These are phyloP conservation scores for Anolis carolinensis DNA, from an alignment of 2,113 vertebrate genomes.

Conservation along the genomic window DNA sequence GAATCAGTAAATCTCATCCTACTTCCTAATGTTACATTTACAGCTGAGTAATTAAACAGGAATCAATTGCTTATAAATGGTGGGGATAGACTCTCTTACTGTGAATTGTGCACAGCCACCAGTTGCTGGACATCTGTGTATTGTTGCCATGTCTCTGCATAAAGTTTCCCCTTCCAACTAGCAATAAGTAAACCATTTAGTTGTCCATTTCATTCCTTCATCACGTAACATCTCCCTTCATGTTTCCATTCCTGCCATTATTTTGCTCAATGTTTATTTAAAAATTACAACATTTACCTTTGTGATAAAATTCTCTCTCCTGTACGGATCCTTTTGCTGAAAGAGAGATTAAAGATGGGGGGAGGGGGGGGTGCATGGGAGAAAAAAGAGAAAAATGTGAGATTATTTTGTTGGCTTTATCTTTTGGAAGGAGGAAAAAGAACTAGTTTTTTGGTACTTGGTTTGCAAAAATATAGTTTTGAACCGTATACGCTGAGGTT, in stretches of 20 bases:
- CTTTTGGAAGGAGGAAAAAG: background rate
- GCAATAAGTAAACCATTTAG: conserved; percentile 53
- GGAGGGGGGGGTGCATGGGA: background rate
- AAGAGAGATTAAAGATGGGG: background rate
- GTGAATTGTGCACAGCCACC: conserved; percentile 6
- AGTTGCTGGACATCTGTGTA: conserved; percentile 31
- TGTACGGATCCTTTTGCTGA: conserved; percentile 18
- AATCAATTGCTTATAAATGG: background rate
- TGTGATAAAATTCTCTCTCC: conserved; percentile 6
- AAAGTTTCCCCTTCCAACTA: conserved; percentile 39
- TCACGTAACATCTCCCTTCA: background rate
- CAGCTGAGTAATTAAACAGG: background rate
- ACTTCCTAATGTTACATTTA: background rate
- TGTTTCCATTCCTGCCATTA: background rate
- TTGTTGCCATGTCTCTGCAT: conserved; percentile 46
- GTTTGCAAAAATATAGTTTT: conserved; percentile 40
- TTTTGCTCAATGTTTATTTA: background rate
- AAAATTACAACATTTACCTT: background rate
- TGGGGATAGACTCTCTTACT: background rate
- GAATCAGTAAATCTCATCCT: background rate
- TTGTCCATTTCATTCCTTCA: conserved; percentile 10
- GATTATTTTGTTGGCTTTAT: background rate
- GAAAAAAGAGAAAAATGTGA: conserved; percentile 12
- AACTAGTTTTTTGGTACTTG: background rate
- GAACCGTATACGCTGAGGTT: conserved; percentile 42